Percentiles rank a stretch among this genome's conserved stretches.
phyloP scores from a whole-genome alignment of 2,797 vertebrate species.

The Melanotaenia maccullochi region DNA sequence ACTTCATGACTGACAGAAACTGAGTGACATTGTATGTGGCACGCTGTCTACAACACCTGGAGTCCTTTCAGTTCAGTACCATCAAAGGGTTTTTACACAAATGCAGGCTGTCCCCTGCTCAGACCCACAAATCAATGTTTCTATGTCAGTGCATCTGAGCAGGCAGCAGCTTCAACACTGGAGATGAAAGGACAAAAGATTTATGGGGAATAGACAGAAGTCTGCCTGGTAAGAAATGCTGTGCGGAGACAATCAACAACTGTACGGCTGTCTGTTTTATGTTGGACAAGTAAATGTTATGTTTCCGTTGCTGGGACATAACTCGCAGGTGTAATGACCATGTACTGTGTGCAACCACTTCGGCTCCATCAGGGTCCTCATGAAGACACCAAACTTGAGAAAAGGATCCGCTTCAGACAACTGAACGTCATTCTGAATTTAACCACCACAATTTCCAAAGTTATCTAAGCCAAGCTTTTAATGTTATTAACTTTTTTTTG shows the following conservation, averaged over 20 bases:
- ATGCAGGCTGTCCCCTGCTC: slow-evolving; percentile 59
- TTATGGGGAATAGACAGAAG: slow-evolving; percentile 9
- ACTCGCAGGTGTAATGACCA: not conserved
- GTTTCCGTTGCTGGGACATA: not conserved
- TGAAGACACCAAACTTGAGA: too few relatives aligned
- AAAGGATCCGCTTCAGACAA: too few relatives aligned
- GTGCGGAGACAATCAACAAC: slow-evolving; percentile 22
- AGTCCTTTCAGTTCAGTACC: slow-evolving; percentile 72
- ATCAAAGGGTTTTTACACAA: slow-evolving; percentile 80
- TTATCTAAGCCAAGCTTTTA: too few relatives aligned
- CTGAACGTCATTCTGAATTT: too few relatives aligned
- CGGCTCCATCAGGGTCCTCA: not conserved
- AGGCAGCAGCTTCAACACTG: slow-evolving; percentile 18
- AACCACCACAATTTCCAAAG: too few relatives aligned
- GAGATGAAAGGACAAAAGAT: slow-evolving; percentile 58
- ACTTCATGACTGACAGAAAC: slow-evolving; percentile 18
- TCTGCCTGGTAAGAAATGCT: not conserved
- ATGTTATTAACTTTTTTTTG: too few relatives aligned
- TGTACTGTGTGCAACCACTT: not conserved
- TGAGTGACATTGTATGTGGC: slow-evolving; percentile 31
- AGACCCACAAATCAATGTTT: slow-evolving; percentile 56
- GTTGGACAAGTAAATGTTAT: not conserved
- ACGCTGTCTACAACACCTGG: slow-evolving; percentile 70
- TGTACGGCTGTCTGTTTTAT: not conserved
- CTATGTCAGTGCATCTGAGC: slow-evolving; percentile 46